Evolutionary conservation across 2,113 vertebrate species (phyloP), one percentile per base, ranked within the genome.

Genomic region (Oostethus manadensis): DNA sequence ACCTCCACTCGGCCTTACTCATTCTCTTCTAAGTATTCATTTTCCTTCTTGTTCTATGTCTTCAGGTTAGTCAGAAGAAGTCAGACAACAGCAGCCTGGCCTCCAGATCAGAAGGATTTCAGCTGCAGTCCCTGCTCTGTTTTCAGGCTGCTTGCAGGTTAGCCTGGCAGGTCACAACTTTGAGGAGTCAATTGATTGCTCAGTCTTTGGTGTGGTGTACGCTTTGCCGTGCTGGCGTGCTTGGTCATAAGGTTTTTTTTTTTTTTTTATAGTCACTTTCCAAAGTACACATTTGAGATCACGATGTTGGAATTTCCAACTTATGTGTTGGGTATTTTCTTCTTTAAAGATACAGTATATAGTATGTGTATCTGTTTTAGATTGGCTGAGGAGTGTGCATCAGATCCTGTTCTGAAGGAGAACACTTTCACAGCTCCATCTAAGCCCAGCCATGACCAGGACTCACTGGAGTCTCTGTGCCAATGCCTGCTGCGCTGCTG

Each of bases 111-210:
- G 84, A 83, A 38, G 83, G 60, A 0, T 90, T 94, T 81, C 87
- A 97, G 22, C 84, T 93, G 29, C 91, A 77, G 58, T 79, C 89
- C 1, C 81, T 98, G 73, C 70, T 92, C 61, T 90, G 91, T 74
- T 93, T 97, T 82, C 89, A 91, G 69, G 92, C 87, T 55, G 93
- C 93, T 71, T 97, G 96, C 89, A 94, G 94, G 97, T 98, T 87
- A 89, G 71, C 35, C 22, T 0, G 6, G 47, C 26, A 48, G 10
- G 20, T 21, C 51, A 51, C 57, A 51, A 40, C 56, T 21, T 64
- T 20, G 61, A 8, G 14, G 15, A 29, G 21, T 51, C 57, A 15
- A 64, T 58, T 68, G n/a, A 38, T 54, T 38, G 51, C 29, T 18
- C 51, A 38, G 10, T 18, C 13, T 13, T 35, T 33, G 26, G 26